phyloP scores from a whole-genome alignment of 2,888 invertebrate genomes.

The Diadromus collaris region DNA sequence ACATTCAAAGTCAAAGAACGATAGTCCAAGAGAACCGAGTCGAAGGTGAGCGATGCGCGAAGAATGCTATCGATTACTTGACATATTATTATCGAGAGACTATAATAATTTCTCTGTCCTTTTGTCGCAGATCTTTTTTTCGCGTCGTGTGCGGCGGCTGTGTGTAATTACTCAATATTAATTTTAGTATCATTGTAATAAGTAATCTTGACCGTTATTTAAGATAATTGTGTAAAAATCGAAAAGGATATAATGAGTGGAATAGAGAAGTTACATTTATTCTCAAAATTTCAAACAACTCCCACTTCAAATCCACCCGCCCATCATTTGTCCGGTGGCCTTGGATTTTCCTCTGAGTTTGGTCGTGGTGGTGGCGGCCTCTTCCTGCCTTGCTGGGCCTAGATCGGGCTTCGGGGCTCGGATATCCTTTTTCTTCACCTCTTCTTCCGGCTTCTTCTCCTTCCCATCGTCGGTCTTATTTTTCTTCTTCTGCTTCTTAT shows the following conservation, averaged over 20 bases:
- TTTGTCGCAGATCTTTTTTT: conserved; percentile 52
- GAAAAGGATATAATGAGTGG: neutral
- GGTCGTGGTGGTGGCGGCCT: conserved; percentile 81
- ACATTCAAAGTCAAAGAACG: conserved; percentile 38
- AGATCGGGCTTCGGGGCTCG: conserved; percentile 51
- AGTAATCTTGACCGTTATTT: neutral
- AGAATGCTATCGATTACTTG: neutral
- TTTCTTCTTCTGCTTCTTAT: conserved; percentile 38
- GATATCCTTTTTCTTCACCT: conserved; percentile 59
- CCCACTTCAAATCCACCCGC: conserved; percentile 86
- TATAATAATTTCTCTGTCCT: neutral
- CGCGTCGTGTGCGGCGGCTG: conserved; percentile 57
- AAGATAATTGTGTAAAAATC: neutral
- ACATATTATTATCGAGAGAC: neutral
- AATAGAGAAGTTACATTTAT: conserved; percentile 33
- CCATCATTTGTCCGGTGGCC: conserved; percentile 87
- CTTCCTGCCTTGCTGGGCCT: conserved; percentile 50
- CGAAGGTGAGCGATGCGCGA: conserved; percentile 36
- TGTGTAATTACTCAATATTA: conserved; percentile 12
- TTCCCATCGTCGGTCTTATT: conserved; percentile 42
- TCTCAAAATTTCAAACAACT: conserved; percentile 35
- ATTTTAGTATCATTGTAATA: neutral
- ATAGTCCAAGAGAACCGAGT: conserved; percentile 4
- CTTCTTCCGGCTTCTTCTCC: conserved; percentile 62
- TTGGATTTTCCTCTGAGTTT: conserved; percentile 85